Evolutionary conservation across 2,888 invertebrate genomes (phyloP), one percentile per base, ranked within the genome.

Genomic region (Papilio gigon): DNA sequence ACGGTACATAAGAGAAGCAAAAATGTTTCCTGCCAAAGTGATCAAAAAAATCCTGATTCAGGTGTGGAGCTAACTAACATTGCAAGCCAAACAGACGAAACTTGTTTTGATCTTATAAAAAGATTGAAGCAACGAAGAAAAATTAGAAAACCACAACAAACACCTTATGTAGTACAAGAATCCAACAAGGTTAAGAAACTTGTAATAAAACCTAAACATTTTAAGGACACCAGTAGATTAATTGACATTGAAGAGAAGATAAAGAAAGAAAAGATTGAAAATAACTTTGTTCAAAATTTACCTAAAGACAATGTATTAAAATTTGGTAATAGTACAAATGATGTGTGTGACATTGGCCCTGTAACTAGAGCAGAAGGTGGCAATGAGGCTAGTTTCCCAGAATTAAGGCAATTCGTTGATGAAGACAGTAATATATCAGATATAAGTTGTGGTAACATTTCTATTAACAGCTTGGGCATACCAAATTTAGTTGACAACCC

Each of bases 111-210:
- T 0, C 14, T 74, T 0, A 72, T 76, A 0, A 71, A 73, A 1
- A 77, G 75, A 17, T 61, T 63, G 0, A 77, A 72, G 25, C 72
- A 67, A 0, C 68, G 64, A 5, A 79, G 70, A 61, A 73, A 83
- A 4, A 61, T 75, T 0, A 79, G 74, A 53, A 74, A 81, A 1
- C 73, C 72, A 1, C 73, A 71, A 0, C n/a, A 79, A 0, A 72
- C 73, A 0, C 84, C 90, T 0, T 89, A 88, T 12, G 82, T 86
- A 0, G 81, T 89, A 0, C 80, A 77, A 44, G 82, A 86, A 47
- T 12, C 0, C 65, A 71, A 22, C 25, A 75, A 14, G 8, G 27
- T 77, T 0, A 84, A 78, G 62, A 78, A 76, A 61, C 30, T 86
- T 14, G 69, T 86, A 0, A 78, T 87, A 0, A 53, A 81, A 17